A percentile compares a stretch with the other conserved stretches of the same genome.
Conservation (phyloP, 2,888 invertebrate genomes). For the Lochmaea capreae region DNA sequence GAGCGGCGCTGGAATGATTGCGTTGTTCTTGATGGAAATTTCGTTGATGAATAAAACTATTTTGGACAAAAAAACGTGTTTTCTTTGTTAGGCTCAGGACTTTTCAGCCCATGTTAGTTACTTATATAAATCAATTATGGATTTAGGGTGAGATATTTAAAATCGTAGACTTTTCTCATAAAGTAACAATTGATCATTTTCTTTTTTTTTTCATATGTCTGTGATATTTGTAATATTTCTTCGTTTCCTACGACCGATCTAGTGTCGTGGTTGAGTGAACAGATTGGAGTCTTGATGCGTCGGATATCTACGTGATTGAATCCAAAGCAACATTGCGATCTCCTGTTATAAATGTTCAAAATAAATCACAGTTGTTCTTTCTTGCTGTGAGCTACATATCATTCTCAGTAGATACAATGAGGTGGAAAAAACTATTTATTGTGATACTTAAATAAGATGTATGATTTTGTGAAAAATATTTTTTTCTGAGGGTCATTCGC, state of each 20-base stretch:
- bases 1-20: no score
- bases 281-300: conserved; percentile 51
- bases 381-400: conserved; percentile 15
- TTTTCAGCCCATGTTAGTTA: no score
- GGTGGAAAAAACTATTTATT: conserved; percentile 25
- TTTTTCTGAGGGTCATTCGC: no score
- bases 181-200: not conserved
- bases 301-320: conserved; percentile 51
- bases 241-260: conserved; percentile 19
- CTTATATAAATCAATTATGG: no score
- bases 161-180: not conserved
- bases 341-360: conserved; percentile 25
- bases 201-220: not conserved
- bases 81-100: no score
- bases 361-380: conserved; percentile 28
- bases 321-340: conserved; percentile 44
- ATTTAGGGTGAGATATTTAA: not conserved
- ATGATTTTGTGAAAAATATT: not conserved
- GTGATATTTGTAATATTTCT: conserved; percentile 25
- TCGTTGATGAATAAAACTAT: no score
- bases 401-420: conserved; percentile 19
- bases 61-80: no score
- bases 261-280: conserved; percentile 29
- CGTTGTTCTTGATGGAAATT: no score
- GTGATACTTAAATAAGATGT: not conserved